Percentiles rank a stretch among this genome's conserved stretches.
Conservation (phyloP, 2,888 invertebrate species). For the Drosophila diplacantha region DNA sequence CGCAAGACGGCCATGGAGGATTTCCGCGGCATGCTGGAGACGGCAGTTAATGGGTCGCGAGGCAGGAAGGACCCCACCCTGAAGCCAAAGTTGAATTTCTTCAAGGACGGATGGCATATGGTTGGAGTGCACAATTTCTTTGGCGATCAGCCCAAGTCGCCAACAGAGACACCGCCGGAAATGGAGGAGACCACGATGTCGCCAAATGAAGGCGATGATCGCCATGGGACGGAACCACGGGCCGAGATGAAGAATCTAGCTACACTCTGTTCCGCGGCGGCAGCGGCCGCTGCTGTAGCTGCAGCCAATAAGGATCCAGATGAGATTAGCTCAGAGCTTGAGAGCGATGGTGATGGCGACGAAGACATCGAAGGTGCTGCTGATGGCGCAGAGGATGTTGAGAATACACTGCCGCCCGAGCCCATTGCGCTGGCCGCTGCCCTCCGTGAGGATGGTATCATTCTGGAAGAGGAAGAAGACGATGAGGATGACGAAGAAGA, state of each 20-base stretch:
- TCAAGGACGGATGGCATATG: conserved; percentile 77
- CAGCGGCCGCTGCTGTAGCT: conserved; percentile 69
- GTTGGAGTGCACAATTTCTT: conserved; percentile 76
- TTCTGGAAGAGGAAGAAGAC: conserved; percentile 53
- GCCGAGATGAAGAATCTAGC: conserved; percentile 74
- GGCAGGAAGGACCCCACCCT: conserved; percentile 42
- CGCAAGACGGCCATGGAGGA: conserved; percentile 60
- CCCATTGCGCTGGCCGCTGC: conserved; percentile 56
- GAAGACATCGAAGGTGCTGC: conserved; percentile 29
- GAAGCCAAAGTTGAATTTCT: conserved; percentile 70
- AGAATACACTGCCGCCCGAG: conserved; percentile 63
- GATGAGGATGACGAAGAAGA: conserved; percentile 60
- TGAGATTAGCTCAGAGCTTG: conserved; percentile 43
- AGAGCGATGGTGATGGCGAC: conserved; percentile 40
- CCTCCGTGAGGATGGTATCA: conserved; percentile 48
- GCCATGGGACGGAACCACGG: conserved; percentile 37
- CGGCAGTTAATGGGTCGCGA: conserved; percentile 62
- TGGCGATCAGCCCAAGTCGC: conserved; percentile 78
- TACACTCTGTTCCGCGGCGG: conserved; percentile 74
- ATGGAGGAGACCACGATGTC: conserved; percentile 66
- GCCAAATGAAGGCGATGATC: conserved; percentile 26
- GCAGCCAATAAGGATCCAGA: conserved; percentile 48
- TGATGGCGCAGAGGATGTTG: conserved; percentile 46
- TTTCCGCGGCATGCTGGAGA: conserved; percentile 60
- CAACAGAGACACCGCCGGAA: conserved; percentile 76